Evolutionary conservation across 2,797 vertebrate genomes (phyloP).

Genomic region (Protonibea diacanthus): DNA sequence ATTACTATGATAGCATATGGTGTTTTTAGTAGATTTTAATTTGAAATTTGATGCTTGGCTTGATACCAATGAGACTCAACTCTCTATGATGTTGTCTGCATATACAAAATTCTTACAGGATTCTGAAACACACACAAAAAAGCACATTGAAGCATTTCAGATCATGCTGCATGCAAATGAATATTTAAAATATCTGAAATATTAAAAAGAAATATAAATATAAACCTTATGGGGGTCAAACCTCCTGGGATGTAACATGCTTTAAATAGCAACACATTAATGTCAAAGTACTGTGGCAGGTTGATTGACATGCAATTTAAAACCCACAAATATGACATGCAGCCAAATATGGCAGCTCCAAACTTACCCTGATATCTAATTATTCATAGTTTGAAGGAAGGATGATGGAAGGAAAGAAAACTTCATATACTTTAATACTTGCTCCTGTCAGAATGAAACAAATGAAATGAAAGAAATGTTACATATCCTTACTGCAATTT

Average conservation of each 20-base stretch:
- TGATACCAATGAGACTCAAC: neutral
- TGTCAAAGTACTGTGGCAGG: neutral
- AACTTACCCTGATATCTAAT: neutral
- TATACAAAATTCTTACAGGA: neutral
- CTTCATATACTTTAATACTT: neutral
- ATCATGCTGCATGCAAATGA: neutral
- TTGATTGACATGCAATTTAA: constrained; percentile 13
- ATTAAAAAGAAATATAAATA: neutral
- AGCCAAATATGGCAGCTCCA: neutral
- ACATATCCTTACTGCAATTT: neutral
- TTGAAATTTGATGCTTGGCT: neutral
- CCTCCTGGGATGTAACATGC: neutral
- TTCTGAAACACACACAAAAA: neutral
- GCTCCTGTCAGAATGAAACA: neutral
- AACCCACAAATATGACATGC: neutral
- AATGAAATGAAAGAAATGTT: neutral
- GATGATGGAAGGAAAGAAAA: neutral
- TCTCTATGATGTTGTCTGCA: neutral
- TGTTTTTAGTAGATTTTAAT: neutral
- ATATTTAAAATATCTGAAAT: neutral
- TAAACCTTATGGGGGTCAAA: neutral
- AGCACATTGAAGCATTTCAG: neutral
- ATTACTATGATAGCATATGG: neutral
- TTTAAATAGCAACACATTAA: neutral
- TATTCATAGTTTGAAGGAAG: neutral